These are phyloP conservation scores for Hypocryptadius cinnamomeus DNA, from an alignment of 2,113 vertebrate genomes.

Conservation along the genomic window DNA sequence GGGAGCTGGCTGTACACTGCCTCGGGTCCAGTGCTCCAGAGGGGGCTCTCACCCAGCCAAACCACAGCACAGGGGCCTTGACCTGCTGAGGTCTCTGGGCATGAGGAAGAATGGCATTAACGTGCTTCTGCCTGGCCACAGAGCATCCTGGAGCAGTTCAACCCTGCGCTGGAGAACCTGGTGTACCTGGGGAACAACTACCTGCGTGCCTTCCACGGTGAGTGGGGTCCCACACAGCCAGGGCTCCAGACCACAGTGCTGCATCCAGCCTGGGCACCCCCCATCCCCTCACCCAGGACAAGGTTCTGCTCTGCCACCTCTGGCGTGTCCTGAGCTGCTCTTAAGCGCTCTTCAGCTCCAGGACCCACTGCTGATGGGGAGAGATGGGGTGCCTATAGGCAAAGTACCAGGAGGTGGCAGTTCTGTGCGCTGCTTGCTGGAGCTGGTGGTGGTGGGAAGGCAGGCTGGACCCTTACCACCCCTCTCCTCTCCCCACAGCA, in stretches of 20 bases:
- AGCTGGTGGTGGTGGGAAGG: neutral
- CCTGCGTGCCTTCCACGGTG: constrained; percentile 84
- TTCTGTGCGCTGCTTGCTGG: neutral
- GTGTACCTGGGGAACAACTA: constrained; percentile 89
- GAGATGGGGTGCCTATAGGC: neutral
- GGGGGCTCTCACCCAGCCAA: neutral
- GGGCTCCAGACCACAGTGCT: neutral
- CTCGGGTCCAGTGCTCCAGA: rapidly evolving
- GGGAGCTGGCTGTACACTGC: neutral
- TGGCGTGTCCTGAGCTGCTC: neutral
- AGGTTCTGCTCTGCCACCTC: neutral
- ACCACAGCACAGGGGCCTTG: rapidly evolving
- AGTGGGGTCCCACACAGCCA: neutral
- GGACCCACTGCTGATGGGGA: neutral
- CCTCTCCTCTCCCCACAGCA: constrained; percentile 55
- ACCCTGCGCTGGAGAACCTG: constrained; percentile 86
- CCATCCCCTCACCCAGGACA: neutral
- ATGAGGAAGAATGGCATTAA: neutral
- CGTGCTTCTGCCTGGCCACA: constrained; percentile 11
- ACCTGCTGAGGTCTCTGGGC: neutral
- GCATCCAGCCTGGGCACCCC: neutral
- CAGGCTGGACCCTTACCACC: neutral
- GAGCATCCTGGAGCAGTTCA: constrained; percentile 90
- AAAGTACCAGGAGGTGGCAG: neutral
- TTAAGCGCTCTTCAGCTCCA: neutral